Evolutionary conservation across 2,113 vertebrate genomes (phyloP), one percentile per base, ranked within the genome.

Genomic region (Halcyon senegalensis): DNA sequence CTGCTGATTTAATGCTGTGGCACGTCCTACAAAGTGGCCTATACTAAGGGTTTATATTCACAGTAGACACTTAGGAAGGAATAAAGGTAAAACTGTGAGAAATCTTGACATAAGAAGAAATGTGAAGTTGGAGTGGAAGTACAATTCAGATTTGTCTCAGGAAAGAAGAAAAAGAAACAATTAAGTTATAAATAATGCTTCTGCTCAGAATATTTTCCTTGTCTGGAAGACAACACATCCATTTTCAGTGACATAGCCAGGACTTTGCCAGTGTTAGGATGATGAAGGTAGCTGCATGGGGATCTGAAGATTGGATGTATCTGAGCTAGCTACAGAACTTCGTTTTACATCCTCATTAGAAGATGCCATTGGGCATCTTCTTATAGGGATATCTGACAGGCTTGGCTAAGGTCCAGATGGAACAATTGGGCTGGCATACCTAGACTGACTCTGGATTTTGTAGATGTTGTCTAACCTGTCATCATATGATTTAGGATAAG

Each of bases 231-330:
- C n/a, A 83, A 37, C 16, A 37, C 21, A 7, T 7, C 4, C 80
- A 51, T 11, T 67, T 70, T 67, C 72, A 66, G 14, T 9, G 25
- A 30, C 24, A 30, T 13, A n/a, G 28, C 3, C 43, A 69, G 17
- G 25, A 63, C 10, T 58, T 84, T 68, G 23, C 16, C 33, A 72
- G 4, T 3, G 4, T 43, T 41, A 59, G 89, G 5, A 1, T 48
- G 11, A 59, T 33, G 31, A 55, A 9, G 35, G 79, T 15, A 56
- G 16, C 6, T 67, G 2, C 27, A 5, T 7, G 18, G 13, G 18
- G 3, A 6, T 67, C 25, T 63, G 53, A 72, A 56, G 33, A 67
- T 1, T 27, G 25, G 30, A 63, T 12, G 5, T 0, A 0, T 14
- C 13, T 56, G 14, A 76, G 10, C 25, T 53, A 43, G 14, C 53